Percentiles rank a stretch among this genome's conserved stretches.
Conservation (phyloP, 2,113 vertebrate genomes). For the Hippocampus barbouri region DNA sequence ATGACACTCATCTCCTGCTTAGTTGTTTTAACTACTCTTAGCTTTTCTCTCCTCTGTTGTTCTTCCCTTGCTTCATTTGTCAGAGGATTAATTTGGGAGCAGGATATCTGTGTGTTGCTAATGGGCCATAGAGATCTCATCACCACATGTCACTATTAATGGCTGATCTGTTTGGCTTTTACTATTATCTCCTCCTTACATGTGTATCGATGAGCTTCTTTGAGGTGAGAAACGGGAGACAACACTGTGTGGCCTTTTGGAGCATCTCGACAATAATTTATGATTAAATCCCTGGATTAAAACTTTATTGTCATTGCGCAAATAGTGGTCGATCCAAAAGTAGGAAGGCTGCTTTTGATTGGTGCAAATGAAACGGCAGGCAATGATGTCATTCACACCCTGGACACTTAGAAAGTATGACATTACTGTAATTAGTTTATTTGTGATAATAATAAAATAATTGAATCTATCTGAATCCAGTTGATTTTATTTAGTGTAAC, state of each 20-base stretch:
- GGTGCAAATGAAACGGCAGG: background rate
- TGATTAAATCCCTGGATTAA: background rate
- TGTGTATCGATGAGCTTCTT: conserved; percentile 32
- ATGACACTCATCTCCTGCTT: conserved; percentile 13
- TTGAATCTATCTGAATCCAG: too few species aligned
- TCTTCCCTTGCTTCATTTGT: conserved; percentile 74
- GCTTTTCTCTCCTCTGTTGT: conserved; percentile 53
- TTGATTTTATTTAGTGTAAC: too few species aligned
- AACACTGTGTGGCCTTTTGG: conserved; percentile 18
- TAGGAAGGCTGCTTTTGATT: background rate
- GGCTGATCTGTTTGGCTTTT: conserved; percentile 68
- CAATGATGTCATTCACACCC: background rate
- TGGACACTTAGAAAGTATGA: too few species aligned
- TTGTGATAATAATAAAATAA: too few species aligned
- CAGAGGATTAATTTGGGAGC: conserved; percentile 74
- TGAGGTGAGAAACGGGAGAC: background rate
- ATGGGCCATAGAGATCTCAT: conserved; percentile 73
- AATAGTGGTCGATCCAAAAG: background rate
- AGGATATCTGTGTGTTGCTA: conserved; percentile 72
- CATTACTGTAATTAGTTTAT: too few species aligned
- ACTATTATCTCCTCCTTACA: conserved; percentile 51
- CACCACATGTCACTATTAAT: conserved; percentile 64
- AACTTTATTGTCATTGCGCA: background rate
- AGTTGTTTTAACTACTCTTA: conserved; percentile 27
- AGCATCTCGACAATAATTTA: background rate